Percentiles rank a stretch among this genome's conserved stretches.
Evolutionary conservation across 2,113 vertebrate genomes (phyloP).

Genomic region (Tichodroma muraria): DNA sequence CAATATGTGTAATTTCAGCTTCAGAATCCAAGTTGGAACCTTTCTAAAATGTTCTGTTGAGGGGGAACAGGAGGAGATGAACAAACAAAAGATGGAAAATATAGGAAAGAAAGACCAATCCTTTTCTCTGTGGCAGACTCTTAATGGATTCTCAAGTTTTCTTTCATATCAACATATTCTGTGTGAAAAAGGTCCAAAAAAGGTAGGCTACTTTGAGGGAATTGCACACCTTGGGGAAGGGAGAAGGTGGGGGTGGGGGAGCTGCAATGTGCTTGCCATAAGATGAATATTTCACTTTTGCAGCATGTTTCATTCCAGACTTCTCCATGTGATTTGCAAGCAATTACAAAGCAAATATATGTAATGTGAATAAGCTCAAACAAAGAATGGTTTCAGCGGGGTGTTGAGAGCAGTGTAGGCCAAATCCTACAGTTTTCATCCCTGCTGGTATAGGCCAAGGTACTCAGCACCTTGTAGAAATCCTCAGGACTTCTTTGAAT

Average conservation of each 20-base stretch:
- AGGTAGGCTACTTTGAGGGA: not conserved
- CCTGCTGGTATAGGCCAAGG: not conserved
- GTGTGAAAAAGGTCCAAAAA: not conserved
- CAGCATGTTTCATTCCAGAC: not conserved
- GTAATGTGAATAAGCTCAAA: not conserved
- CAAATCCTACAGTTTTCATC: not conserved
- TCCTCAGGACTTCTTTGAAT: not conserved
- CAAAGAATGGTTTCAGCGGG: not conserved
- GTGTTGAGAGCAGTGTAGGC: not conserved
- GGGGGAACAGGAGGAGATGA: not conserved
- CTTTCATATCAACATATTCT: not conserved
- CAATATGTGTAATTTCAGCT: not conserved
- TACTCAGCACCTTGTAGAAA: not conserved
- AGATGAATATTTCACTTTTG: not conserved
- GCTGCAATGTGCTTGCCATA: not conserved
- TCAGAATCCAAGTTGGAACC: not conserved
- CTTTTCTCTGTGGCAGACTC: not conserved
- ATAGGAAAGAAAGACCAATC: not conserved
- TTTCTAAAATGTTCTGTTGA: not conserved
- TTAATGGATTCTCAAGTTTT: not conserved
- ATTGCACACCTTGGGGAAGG: not conserved
- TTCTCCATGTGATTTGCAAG: not conserved
- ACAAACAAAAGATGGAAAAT: not conserved
- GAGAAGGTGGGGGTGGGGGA: fast-evolving
- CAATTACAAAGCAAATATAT: not conserved